Evolutionary conservation across 2,113 vertebrate genomes (phyloP), one percentile per base, ranked within the genome.

Genomic region (Nipponia nippon): DNA sequence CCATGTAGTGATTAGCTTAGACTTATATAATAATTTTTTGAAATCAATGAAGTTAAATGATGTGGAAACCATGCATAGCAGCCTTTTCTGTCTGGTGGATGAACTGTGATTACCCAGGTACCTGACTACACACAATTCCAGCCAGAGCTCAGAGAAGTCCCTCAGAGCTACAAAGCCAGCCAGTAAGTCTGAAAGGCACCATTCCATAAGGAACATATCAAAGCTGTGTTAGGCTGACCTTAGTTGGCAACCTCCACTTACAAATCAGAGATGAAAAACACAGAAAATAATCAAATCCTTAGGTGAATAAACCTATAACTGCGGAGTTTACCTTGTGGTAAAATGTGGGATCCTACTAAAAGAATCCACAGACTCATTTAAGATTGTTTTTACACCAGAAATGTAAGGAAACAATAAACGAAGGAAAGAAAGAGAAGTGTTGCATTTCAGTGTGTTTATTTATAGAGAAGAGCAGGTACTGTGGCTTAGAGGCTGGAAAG

Each of bases 1-100:
- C 19, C 1, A 1, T 25, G 52, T 9, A 34, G 19, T 4, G 29
- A 19, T 34, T 5, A 34, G 3, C 23, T 71, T 63, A 6, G 2
- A 53, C 3, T 36, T 83, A 8, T 10, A 30, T 16, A 16, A 6
- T 1, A 2, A 6, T 21, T 47, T 44, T 85, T 34, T 75, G 40
- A 58, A 46, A 34, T 0, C 11, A 3, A 10, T 49, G 32, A 71
- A 70, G 17, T 52, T 56, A 73, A 70, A 34, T 67, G 30, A n/a
- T 11, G 3, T 30, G 25, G 12, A 80, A 80, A 66, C 1, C 14
- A 25, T 7, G 5, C 1, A 13, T 1, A 27, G 34, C 44, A 26
- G 7, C 18, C 25, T 53, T 53, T 86, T 30, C 40, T 15, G 16
- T 26, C 21, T 53, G 10, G 15, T 44, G 38, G 29, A 19, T 49